phyloP scores from a whole-genome alignment of 2,888 invertebrate species.

The Mycogona germanica region DNA sequence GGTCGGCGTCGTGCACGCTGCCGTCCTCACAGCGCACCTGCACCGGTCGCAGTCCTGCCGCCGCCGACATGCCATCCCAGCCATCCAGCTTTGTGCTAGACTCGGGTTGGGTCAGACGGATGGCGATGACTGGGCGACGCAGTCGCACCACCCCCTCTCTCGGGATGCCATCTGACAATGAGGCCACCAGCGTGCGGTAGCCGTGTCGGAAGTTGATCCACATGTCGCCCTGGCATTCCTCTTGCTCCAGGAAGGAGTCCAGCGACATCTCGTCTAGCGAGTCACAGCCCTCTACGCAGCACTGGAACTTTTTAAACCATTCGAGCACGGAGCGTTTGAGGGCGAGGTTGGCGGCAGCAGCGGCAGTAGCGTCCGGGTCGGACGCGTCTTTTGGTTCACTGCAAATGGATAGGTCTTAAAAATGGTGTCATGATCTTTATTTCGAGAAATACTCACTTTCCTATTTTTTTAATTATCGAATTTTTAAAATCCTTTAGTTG shows the following conservation, averaged over 20 bases:
- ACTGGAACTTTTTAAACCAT: slow-evolving; percentile 18
- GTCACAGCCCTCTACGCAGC: slow-evolving; percentile 33
- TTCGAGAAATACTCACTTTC: too few relatives aligned
- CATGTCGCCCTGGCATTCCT: slow-evolving; percentile 48
- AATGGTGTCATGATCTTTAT: too few relatives aligned
- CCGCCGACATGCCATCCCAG: not conserved
- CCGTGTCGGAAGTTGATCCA: slow-evolving; percentile 46
- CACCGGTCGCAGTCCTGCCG: not conserved
- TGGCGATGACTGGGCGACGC: slow-evolving; percentile 36
- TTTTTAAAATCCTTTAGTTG: too few relatives aligned
- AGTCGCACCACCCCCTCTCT: slow-evolving; percentile 34
- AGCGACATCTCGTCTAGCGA: slow-evolving; percentile 43
- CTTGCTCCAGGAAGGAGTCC: slow-evolving; percentile 38
- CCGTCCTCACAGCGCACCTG: slow-evolving; percentile 3
- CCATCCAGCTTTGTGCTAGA: slow-evolving; percentile 38
- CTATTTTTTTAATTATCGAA: too few relatives aligned
- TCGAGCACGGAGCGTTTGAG: not conserved
- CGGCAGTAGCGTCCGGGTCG: too few relatives aligned
- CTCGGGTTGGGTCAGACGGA: slow-evolving; percentile 29
- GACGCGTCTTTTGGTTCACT: too few relatives aligned
- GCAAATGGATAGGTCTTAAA: too few relatives aligned
- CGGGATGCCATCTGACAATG: slow-evolving; percentile 38
- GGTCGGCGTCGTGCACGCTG: slow-evolving; percentile 27
- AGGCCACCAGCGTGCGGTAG: slow-evolving; percentile 42
- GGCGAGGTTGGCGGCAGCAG: too few relatives aligned